Evolutionary conservation across 1,140 invertebrate genomes (phyloP).

Genomic region (Aplysia californica): DNA sequence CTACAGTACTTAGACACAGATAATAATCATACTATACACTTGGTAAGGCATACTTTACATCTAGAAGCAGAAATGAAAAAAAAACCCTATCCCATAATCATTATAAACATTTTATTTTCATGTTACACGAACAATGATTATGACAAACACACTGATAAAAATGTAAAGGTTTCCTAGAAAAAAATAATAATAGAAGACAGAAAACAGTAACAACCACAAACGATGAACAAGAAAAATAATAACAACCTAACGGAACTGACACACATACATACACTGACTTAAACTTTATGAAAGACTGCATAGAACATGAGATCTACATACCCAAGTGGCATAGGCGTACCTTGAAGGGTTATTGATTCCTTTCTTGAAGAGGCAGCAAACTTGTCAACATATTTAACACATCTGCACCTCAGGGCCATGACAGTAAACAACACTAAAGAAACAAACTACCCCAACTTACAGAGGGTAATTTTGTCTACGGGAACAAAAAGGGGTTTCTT

Average conservation of each 20-base stretch:
- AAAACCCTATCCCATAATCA: too few relatives aligned
- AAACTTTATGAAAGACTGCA: not conserved
- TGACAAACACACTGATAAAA: too few relatives aligned
- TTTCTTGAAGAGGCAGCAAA: slow-evolving; percentile 5
- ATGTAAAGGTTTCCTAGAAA: too few relatives aligned
- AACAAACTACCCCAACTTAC: slow-evolving; percentile 30
- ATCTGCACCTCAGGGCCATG: slow-evolving; percentile 17
- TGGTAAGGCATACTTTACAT: too few relatives aligned
- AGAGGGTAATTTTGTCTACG: slow-evolving; percentile 28
- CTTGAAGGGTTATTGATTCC: slow-evolving; percentile 18
- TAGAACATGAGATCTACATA: slow-evolving; percentile 29
- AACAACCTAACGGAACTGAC: not conserved
- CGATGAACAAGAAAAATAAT: slow-evolving; percentile 1
- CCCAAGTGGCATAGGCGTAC: slow-evolving; percentile 22
- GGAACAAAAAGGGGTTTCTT: too few relatives aligned
- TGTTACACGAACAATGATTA: too few relatives aligned
- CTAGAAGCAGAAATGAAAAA: too few relatives aligned
- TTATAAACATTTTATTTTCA: too few relatives aligned
- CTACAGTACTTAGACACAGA: too few relatives aligned
- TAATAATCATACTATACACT: too few relatives aligned
- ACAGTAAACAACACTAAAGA: not conserved
- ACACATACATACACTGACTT: not conserved
- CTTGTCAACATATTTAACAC: slow-evolving; percentile 29
- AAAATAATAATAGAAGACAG: not conserved
- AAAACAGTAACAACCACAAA: not conserved